Evolutionary conservation across 2,113 vertebrate genomes (phyloP).

Genomic region (Malurus melanocephalus): DNA sequence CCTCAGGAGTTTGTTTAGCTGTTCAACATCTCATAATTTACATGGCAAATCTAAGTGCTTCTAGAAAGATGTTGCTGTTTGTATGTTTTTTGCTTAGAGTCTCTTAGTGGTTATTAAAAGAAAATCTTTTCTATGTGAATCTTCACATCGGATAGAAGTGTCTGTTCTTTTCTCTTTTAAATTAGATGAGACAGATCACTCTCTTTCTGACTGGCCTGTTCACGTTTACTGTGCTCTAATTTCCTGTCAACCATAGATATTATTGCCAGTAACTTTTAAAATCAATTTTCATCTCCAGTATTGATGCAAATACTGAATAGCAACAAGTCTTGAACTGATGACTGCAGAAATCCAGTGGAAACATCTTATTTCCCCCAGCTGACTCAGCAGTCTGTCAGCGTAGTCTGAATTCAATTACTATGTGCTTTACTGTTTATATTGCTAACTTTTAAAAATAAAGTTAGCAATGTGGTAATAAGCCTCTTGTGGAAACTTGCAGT

Average conservation of each 20-base stretch:
- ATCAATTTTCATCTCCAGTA: not conserved
- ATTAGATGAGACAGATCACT: not conserved
- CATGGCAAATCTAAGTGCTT: not conserved
- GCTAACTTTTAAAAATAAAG: not conserved
- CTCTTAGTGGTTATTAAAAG: not conserved
- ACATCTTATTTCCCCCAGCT: not conserved
- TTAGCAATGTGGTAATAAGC: not conserved
- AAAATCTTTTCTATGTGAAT: not conserved
- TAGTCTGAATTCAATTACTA: not conserved
- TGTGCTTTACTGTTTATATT: not conserved
- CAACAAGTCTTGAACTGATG: not conserved
- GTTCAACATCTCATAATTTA: not conserved
- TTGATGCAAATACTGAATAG: not conserved
- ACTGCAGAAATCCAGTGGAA: not conserved
- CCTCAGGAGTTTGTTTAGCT: not conserved
- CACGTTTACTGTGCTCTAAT: not conserved
- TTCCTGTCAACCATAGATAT: not conserved
- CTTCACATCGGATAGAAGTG: not conserved
- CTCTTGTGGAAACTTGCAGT: not conserved
- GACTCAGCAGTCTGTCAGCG: not conserved
- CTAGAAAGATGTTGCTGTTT: not conserved
- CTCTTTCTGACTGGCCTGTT: not conserved
- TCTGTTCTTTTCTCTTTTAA: not conserved
- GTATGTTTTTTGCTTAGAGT: not conserved
- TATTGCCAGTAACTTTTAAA: not conserved